Base-by-base conservation (phyloP, 2,113 vertebrate genomes). In the Pangasianodon gigas region DNA sequence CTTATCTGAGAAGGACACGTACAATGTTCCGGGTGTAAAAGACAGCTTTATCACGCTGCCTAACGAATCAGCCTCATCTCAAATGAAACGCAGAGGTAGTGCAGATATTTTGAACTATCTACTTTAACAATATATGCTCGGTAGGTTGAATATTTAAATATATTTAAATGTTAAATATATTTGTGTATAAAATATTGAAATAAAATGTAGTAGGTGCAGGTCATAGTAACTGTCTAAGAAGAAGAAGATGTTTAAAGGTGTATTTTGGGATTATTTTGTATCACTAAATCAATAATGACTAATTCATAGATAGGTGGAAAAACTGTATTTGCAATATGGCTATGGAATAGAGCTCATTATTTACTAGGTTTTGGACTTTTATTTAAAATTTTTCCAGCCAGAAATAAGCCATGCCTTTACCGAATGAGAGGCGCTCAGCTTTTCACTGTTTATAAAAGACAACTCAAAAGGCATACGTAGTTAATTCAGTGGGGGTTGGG, bases 391-490 rank as follows among this genome's bases (percentile, higher is more conserved):
- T 81, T 80, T 32, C 13, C 29, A 54, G 80, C 16, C 29, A 13
- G 80, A 82, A 81, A 52, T 19, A 32, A 4, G 26, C 16, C 32
- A 41, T 6, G 32, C 0, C 19, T 18, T 58, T 18, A 32, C n/a
- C 4, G n/a, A 81, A 81, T 32, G 1, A 32, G 29, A 52, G 29
- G 0, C 29, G 2, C 13, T 81, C 29, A 8, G 37, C 58, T 46
- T 85, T 85, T 48, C 82, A 29, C 48, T 48, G 58, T 65, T 81
- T 54, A 54, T 81, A 7, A 83, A 32, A 83, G 80, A 58, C 51
- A 32, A 7, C 26, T 82, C 9, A 60, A 41, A 83, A 82, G 51
- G 51, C 80, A 32, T 7, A 56, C 37, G n/a, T 54, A 37, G 18
- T 21, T n/a, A 54, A 54, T 29, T 18, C 51, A 16, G 2, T 32